A percentile compares a stretch with the other conserved stretches of the same genome.
Conservation (phyloP, 2,888 invertebrate genomes). For the Hirtodrosophila cameraria region DNA sequence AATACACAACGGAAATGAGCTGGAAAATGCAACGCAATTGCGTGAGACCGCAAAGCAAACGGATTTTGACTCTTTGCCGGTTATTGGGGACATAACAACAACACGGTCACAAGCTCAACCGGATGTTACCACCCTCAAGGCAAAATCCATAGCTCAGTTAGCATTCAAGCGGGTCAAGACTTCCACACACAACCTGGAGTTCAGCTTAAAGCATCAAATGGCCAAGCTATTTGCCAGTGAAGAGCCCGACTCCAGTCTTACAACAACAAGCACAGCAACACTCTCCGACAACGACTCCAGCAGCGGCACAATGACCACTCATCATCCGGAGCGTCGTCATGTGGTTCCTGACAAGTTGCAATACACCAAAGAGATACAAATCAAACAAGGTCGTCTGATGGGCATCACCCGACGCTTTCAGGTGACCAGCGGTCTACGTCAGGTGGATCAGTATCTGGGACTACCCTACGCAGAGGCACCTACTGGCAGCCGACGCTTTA, state of each 20-base stretch:
- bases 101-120: slow-evolving; percentile 16
- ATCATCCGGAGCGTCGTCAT: slow-evolving; percentile 77
- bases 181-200: slow-evolving; percentile 49
- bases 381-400: slow-evolving; percentile 88
- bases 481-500: slow-evolving; percentile 90
- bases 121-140: slow-evolving; percentile 27
- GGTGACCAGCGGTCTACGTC: slow-evolving; percentile 86
- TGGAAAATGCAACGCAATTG: slow-evolving; percentile 66
- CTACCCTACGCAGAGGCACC: slow-evolving; percentile 93
- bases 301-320: slow-evolving; percentile 45
- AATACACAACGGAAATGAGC: slow-evolving; percentile 65
- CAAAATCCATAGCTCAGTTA: slow-evolving; percentile 45
- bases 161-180: slow-evolving; percentile 44
- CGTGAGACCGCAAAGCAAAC: slow-evolving; percentile 52
- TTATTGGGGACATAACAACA: slow-evolving; percentile 69
- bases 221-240: slow-evolving; percentile 57
- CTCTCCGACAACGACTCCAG: slow-evolving; percentile 16
- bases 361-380: slow-evolving; percentile 86
- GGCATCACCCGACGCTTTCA: slow-evolving; percentile 88
- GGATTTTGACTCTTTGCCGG: slow-evolving; percentile 18
- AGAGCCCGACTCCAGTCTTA: slow-evolving; percentile 20
- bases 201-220: slow-evolving; percentile 65
- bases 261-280: slow-evolving; percentile 10
- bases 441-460: slow-evolving; percentile 90
- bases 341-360: slow-evolving; percentile 83